Percentiles rank a stretch among this genome's conserved stretches.
Evolutionary conservation across 2,888 invertebrate genomes (phyloP).

Genomic region (Drosophila percnosoma): DNA sequence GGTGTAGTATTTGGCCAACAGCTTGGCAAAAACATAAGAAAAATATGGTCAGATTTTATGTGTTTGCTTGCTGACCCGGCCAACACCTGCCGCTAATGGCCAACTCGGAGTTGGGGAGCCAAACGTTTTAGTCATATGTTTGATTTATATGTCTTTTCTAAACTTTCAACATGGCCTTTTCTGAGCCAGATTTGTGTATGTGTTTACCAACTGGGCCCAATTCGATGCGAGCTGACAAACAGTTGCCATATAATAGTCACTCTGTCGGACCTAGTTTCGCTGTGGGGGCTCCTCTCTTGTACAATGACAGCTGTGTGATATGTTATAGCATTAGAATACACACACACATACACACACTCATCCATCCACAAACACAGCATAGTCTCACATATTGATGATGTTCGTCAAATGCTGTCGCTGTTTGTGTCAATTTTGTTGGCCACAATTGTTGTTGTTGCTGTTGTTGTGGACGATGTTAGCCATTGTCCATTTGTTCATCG

Average conservation of each 20-base stretch:
- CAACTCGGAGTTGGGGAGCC: slow-evolving; percentile 8
- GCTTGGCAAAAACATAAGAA: slow-evolving; percentile 59
- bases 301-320: slow-evolving; percentile 75
- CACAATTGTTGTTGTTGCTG: slow-evolving; percentile 48
- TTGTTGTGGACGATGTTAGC: slow-evolving; percentile 1
- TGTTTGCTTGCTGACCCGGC: slow-evolving; percentile 8
- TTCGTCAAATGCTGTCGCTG: slow-evolving; percentile 65
- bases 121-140: slow-evolving; percentile 62
- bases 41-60: slow-evolving; percentile 44
- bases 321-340: slow-evolving; percentile 52
- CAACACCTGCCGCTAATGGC: slow-evolving; percentile 65
- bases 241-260: slow-evolving; percentile 63
- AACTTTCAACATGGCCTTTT: slow-evolving; percentile 18
- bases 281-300: slow-evolving; percentile 33
- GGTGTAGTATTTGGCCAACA: slow-evolving; percentile 47
- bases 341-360: slow-evolving; percentile 11
- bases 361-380: neutral
- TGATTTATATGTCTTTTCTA: slow-evolving; percentile 23
- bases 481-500: slow-evolving; percentile 19
- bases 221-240: slow-evolving; percentile 40
- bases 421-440: slow-evolving; percentile 70
- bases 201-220: slow-evolving; percentile 4
- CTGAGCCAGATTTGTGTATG: slow-evolving; percentile 1
- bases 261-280: slow-evolving; percentile 49
- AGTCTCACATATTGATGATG: slow-evolving; percentile 71